These are phyloP conservation scores for Cecidostiba fungosa DNA, from an alignment of 2,888 invertebrate genomes.

Conservation along the genomic window DNA sequence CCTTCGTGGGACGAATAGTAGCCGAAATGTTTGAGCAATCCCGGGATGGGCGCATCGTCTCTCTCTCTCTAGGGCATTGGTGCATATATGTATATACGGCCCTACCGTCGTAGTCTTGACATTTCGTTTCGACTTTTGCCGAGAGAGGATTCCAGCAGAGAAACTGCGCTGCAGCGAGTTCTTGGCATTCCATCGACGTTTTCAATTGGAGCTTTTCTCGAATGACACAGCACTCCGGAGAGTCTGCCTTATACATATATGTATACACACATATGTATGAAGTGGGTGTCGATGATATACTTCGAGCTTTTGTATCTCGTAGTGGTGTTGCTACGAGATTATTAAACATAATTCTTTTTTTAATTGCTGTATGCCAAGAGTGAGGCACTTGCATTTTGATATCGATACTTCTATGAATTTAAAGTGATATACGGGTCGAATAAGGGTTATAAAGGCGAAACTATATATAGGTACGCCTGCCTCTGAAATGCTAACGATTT, in stretches of 20 bases:
- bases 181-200: constrained; percentile 29
- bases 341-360: too few relatives aligned
- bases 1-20: neutral
- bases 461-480: too few relatives aligned
- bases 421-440: too few relatives aligned
- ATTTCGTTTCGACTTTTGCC: constrained; percentile 49
- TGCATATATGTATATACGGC: neutral
- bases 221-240: neutral
- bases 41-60: neutral
- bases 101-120: constrained; percentile 10
- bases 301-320: too few relatives aligned
- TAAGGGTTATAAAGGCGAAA: too few relatives aligned
- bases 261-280: neutral
- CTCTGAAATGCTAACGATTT: neutral
- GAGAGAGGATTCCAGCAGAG: neutral
- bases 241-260: neutral
- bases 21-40: constrained; percentile 23
- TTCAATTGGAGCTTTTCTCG: constrained; percentile 27
- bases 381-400: too few relatives aligned
- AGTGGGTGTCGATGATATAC: too few relatives aligned
- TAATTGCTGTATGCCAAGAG: too few relatives aligned
- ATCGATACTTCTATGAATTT: too few relatives aligned
- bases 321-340: too few relatives aligned
- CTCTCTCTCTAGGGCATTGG: neutral
- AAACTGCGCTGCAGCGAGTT: neutral